These are phyloP conservation scores for Lapara coniferarum DNA, from an alignment of 2,888 invertebrate genomes.

Conservation along the genomic window DNA sequence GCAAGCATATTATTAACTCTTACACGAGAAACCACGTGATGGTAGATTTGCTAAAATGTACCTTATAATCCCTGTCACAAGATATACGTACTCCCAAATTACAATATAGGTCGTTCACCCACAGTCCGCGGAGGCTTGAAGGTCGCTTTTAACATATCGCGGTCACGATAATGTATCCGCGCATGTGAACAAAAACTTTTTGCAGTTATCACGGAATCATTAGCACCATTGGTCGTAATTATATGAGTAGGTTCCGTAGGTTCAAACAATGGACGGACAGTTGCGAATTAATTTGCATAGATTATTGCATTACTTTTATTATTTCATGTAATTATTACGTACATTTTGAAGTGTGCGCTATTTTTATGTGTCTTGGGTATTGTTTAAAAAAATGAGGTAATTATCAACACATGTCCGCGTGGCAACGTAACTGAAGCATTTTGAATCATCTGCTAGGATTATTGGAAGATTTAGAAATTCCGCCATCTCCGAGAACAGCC, in stretches of 20 bases:
- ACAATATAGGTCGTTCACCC: slow-evolving; percentile 66
- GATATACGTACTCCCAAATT: slow-evolving; percentile 33
- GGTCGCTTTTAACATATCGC: slow-evolving; percentile 56
- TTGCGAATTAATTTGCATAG: background rate
- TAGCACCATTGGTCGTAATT: slow-evolving; percentile 59
- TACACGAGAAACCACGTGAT: no score
- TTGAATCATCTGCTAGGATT: no score
- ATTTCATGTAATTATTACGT: no score
- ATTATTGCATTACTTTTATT: background rate
- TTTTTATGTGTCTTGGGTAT: no score
- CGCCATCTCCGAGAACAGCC: no score
- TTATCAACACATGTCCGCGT: no score
- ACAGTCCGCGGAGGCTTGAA: slow-evolving; percentile 47
- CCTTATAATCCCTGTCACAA: slow-evolving; percentile 2
- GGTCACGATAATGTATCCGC: slow-evolving; percentile 41
- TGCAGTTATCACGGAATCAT: slow-evolving; percentile 47
- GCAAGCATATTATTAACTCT: no score
- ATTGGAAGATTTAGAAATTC: no score
- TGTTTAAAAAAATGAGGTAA: no score
- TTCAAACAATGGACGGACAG: background rate
- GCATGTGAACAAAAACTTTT: slow-evolving; percentile 33
- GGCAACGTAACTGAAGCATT: no score
- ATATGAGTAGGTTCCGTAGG: slow-evolving; percentile 37
- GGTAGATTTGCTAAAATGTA: no score
- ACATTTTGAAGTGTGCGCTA: no score